These are phyloP conservation scores for Cheirogaleus medius DNA, from an alignment of 2,113 vertebrate genomes.

Conservation along the genomic window DNA sequence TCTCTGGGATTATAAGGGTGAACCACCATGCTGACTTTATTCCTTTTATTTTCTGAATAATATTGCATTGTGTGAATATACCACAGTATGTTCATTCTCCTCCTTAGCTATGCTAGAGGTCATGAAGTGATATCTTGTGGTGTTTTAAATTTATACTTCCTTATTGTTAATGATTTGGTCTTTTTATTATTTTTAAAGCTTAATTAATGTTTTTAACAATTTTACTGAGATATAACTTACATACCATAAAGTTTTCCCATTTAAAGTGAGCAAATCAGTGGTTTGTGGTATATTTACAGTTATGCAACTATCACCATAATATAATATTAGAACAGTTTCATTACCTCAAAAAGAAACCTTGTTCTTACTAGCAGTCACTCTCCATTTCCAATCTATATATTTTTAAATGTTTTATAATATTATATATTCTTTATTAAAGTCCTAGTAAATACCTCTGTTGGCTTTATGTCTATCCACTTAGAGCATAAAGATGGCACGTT, in stretches of 20 bases:
- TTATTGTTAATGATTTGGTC: background rate
- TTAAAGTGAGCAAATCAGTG: background rate
- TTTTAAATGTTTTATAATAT: background rate
- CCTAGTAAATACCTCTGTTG: background rate
- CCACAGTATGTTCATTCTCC: background rate
- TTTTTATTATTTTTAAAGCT: conserved; percentile 4
- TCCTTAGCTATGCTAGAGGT: background rate
- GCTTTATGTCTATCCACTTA: background rate
- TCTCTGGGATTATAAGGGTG: no score
- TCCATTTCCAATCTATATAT: background rate
- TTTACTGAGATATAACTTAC: background rate
- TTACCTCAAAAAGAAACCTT: background rate
- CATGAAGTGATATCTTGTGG: background rate
- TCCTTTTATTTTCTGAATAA: background rate
- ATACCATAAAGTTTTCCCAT: background rate
- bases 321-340: background rate
- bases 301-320: background rate
- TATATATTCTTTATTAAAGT: background rate
- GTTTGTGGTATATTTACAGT: background rate
- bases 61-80: background rate
- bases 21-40: no score
- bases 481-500: background rate
- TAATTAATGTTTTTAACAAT: background rate
- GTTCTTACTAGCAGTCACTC: background rate
- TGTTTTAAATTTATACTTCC: background rate